Conservation (phyloP, 1,140 invertebrate species). For the Ganaspis sp. region DNA sequence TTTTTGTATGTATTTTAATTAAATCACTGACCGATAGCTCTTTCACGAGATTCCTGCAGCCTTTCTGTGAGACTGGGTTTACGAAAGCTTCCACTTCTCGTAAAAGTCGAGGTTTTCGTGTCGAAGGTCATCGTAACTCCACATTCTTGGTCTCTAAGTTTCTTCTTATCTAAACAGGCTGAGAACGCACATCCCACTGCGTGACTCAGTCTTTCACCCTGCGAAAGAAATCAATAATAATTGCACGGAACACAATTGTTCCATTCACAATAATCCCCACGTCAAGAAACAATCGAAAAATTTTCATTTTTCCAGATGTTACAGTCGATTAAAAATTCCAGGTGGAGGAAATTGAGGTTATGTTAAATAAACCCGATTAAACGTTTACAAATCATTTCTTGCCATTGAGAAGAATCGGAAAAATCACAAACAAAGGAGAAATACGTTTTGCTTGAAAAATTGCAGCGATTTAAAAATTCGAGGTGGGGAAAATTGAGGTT, state of each 20-base stretch:
- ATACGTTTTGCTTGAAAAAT: not conserved
- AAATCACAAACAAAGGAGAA: not conserved
- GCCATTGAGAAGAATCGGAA: not conserved
- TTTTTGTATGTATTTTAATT: conserved; percentile 25
- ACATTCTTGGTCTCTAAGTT: conserved; percentile 97
- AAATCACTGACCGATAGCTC: conserved; percentile 68
- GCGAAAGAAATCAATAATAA: not conserved
- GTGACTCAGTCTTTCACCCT: conserved; percentile 97
- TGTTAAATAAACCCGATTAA: no score
- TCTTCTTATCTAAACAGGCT: conserved; percentile 97
- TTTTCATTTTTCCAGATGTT: not conserved
- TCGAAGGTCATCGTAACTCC: conserved; percentile 96
- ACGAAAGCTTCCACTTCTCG: conserved; percentile 93
- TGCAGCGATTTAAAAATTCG: not conserved
- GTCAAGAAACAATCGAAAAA: not conserved
- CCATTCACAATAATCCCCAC: not conserved
- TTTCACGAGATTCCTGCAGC: conserved; percentile 75
- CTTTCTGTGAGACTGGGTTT: conserved; percentile 89
- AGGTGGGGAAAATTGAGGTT: not conserved
- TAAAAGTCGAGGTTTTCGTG: conserved; percentile 95
- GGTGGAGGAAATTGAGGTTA: not conserved
- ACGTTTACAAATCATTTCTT: not conserved
- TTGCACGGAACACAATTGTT: not conserved
- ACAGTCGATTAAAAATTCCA: not conserved
- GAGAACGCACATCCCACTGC: conserved; percentile 99